These are phyloP conservation scores for Proales similis DNA, from an alignment of 1,140 invertebrate genomes.

Conservation along the genomic window DNA sequence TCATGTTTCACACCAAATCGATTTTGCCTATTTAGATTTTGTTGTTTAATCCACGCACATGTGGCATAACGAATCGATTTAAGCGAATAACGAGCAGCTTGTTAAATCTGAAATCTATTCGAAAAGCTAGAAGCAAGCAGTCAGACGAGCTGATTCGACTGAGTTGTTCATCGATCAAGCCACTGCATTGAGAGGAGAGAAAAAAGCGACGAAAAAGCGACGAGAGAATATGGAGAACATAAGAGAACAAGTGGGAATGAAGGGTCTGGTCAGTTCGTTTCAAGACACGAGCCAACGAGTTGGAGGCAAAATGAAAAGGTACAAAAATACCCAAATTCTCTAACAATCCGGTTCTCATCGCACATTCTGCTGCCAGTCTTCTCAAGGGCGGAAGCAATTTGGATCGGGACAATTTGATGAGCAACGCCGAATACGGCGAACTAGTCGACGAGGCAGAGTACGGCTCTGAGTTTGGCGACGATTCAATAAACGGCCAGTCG, in stretches of 20 bases:
- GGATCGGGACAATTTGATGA: conserved; percentile 31
- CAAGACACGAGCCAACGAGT: conserved; percentile 32
- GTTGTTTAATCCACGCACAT: too few relatives aligned
- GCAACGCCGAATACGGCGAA: conserved; percentile 31
- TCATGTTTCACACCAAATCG: too few relatives aligned
- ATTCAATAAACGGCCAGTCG: conserved; percentile 2
- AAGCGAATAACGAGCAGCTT: not conserved
- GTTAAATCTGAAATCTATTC: not conserved
- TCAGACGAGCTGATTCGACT: not conserved
- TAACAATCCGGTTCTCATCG: too few relatives aligned
- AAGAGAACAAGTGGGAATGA: conserved; percentile 17
- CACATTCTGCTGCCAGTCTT: not conserved
- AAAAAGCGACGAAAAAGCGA: not conserved
- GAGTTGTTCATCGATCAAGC: conserved; percentile 1
- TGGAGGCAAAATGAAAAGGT: conserved; percentile 27
- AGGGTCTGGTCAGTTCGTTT: conserved; percentile 30
- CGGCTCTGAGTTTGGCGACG: conserved; percentile 8
- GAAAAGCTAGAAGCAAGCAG: not conserved
- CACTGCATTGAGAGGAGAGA: conserved; percentile 1
- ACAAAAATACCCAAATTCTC: not conserved
- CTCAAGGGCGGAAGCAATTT: conserved; percentile 10
- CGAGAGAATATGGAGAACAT: conserved; percentile 25
- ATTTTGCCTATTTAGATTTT: too few relatives aligned
- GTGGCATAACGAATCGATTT: conserved; percentile 15
- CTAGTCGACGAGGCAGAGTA: conserved; percentile 34